Base-by-base conservation (phyloP, 2,797 vertebrate genomes). In the Chelon labrosus region DNA sequence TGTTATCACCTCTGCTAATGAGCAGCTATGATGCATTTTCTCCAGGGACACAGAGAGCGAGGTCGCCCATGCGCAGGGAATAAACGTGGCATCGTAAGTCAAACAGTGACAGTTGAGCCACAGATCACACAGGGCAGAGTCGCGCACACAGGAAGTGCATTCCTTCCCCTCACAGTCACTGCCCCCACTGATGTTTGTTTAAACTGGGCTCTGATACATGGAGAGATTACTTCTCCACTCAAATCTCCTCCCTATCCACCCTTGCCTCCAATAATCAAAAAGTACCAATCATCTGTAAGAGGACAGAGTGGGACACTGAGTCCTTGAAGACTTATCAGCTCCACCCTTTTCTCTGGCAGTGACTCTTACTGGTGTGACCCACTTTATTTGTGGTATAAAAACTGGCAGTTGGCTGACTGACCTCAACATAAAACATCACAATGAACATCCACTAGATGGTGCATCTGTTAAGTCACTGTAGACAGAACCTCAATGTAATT, bases 81-180 rank as follows among this genome's bases (percentile, higher is more conserved):
- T 75, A 70, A 90, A 85, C 54, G 14, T 73, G 71, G 82, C 80
- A 73, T 88, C 85, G 75, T 91, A 87, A 89, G 89, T 93, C 90
- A 93, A 81, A 83, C 10, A 64, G 89, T 88, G 88, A 92, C 86
- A 85, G 86, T 82, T 53, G 70, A 81, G 87, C 82, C 87, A 88
- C 82, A 76, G 86, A 91, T 91, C 91, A 91, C 86, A 84, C 80
- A 86, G 86, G 82, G 92, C 91, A 94, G 89, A 88, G 88, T 86
- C 76, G 62, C 66, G 79, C 87, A 91, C 93, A 94, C 92, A 96
- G 96, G 95, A 96, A 96, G 91, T 94, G 84, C 95, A 95, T 97
- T 95, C 94, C 92, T 96, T 95, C 92, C 94, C 90, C 87, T 95
- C 93, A 70, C 93, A 94, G 93, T 96, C 95, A 96, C 91, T 90